These are phyloP conservation scores for Nebria brevicollis DNA, from an alignment of 2,888 invertebrate genomes.

Conservation along the genomic window DNA sequence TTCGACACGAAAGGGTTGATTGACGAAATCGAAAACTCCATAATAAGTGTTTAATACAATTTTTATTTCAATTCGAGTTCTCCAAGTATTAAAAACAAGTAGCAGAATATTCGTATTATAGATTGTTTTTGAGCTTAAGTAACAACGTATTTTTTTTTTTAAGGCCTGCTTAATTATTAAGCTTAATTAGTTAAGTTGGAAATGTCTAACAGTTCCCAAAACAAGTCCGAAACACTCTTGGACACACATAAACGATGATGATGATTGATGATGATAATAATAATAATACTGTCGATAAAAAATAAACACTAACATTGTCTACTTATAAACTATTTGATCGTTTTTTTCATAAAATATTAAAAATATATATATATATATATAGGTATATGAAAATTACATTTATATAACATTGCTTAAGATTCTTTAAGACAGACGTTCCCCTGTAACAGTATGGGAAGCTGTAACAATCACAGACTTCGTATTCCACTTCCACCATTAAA, in stretches of 20 bases:
- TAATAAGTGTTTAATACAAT: background rate
- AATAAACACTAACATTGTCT: background rate
- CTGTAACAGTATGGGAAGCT: background rate
- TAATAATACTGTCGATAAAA: background rate
- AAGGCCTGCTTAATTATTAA: background rate
- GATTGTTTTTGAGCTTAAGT: background rate
- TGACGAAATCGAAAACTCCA: no score
- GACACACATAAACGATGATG: background rate
- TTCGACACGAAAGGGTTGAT: no score
- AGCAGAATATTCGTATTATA: background rate
- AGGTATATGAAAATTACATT: no score
- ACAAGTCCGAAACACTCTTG: background rate
- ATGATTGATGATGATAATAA: background rate
- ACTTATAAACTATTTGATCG: background rate
- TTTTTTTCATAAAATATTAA: background rate
- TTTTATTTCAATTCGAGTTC: background rate
- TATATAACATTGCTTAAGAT: background rate
- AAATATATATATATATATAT: no score
- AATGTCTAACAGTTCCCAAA: background rate
- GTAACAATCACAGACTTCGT: conserved; percentile 1
- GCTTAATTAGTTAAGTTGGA: background rate
- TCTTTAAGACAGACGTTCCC: background rate
- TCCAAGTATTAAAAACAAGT: background rate
- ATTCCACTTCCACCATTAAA: background rate
- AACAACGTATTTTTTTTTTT: background rate